Evolutionary conservation across 2,113 vertebrate genomes (phyloP), one percentile per base, ranked within the genome.

Genomic region (Tupaia chinensis): DNA sequence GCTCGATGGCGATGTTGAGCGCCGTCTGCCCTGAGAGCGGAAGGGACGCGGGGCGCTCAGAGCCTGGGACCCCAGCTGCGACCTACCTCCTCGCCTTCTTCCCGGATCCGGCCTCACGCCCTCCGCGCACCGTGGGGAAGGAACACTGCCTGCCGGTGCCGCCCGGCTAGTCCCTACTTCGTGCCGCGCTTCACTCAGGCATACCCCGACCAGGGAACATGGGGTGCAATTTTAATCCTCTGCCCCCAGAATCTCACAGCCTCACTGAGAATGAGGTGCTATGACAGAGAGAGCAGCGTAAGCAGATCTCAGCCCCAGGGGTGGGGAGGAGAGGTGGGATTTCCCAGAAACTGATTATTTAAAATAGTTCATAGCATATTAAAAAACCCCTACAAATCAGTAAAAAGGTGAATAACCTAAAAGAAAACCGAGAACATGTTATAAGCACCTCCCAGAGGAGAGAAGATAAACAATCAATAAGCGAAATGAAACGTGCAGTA

Each of bases 1-100:
- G 98, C 95, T 99, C 99, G 11, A 99, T 99, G 79, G 99, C 98
- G 69, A 99, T 99, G 34, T 99, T 99, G 53, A 99, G 95, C 56
- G 98, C 98, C 0, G 98, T 99, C 97, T 99, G 99, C 44, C 99
- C 99, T 99, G 92, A 0, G 97, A 56, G 97, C 25, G 14, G 5
- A 0, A 0, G 25, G 60, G 65, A 4, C 3, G 74, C 8, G 17
- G 11, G 63, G 2, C 0, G 5, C 74, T 89, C 60, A 65, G 90
- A 0, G 9, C 22, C 66, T 11, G 74, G 9, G 74, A 14, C 60
- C 13, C 14, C 2, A 2, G 34, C 44, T 4, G 5, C 7, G 54
- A 29, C 58, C 4, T n/a, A 9, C 29, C 7, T 29, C 23, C 44
- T 27, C 16, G 54, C 12, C 44, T n/a, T 53, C 13, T 82, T 66